Conservation (phyloP, 2,888 invertebrate genomes). For the Eremobia ochroleuca region DNA sequence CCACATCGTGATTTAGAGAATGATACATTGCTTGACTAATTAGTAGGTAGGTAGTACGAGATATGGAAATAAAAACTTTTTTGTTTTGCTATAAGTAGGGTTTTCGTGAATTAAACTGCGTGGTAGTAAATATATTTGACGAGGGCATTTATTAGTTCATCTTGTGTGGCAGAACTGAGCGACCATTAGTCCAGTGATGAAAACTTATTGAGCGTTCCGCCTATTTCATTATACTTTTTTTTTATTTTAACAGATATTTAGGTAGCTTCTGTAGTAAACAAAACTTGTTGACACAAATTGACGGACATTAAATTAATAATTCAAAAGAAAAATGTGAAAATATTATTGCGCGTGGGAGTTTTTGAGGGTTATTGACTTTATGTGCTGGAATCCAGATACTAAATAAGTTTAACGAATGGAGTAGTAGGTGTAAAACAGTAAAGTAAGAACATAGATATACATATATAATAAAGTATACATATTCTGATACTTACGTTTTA, state of each 20-base stretch:
- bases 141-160: conserved; percentile 63
- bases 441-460: too few relatives aligned
- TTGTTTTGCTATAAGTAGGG: conserved; percentile 2
- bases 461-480: too few relatives aligned
- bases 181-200: conserved; percentile 60
- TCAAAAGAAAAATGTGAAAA: conserved; percentile 46
- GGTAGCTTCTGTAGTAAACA: conserved; percentile 40
- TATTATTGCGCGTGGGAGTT: conserved; percentile 9
- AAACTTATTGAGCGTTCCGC: conserved; percentile 53
- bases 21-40: conserved; percentile 23
- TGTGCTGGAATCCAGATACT: conserved; percentile 13
- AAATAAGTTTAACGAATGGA: conserved; percentile 19
- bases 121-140: conserved; percentile 58
- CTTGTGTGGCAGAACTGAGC: conserved; percentile 63
- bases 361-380: conserved; percentile 49
- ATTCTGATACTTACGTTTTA: too few relatives aligned
- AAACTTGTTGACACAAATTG: conserved; percentile 55
- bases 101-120: conserved; percentile 47
- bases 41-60: neutral
- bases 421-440: conserved; percentile 16
- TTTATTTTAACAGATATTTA: conserved; percentile 50
- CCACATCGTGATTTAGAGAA: neutral
- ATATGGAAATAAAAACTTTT: neutral
- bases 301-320: conserved; percentile 39
- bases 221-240: conserved; percentile 47